Percentiles rank a stretch among this genome's conserved stretches.
These are phyloP conservation scores for Kuschelorhynchus macadamiae DNA, from an alignment of 2,888 invertebrate species.

Conservation along the genomic window DNA sequence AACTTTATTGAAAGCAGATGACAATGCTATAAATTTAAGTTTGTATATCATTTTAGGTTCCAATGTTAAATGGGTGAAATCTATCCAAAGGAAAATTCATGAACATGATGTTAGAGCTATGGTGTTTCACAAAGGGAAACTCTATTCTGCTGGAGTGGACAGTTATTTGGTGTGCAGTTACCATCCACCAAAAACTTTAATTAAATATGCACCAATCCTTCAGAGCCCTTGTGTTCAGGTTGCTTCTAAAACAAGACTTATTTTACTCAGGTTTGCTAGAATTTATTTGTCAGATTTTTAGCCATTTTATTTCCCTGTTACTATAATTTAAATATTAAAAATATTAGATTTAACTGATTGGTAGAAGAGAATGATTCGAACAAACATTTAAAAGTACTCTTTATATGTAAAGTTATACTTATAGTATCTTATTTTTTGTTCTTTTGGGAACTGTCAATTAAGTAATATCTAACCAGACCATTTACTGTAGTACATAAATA, in stretches of 20 bases:
- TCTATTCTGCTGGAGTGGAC: slow-evolving; percentile 87
- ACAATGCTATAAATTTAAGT: no score
- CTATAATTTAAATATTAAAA: neutral
- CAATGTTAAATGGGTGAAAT: slow-evolving; percentile 85
- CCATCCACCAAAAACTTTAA: slow-evolving; percentile 77
- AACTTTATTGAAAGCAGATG: neutral
- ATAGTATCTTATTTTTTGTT: no score
- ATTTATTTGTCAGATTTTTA: no score
- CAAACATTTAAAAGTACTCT: no score
- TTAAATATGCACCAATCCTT: slow-evolving; percentile 81
- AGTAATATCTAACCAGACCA: no score
- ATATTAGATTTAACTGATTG: no score
- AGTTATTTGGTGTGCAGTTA: slow-evolving; percentile 83
- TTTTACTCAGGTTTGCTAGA: slow-evolving; percentile 43
- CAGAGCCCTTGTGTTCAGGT: slow-evolving; percentile 74
- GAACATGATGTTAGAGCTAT: slow-evolving; percentile 87
- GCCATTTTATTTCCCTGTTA: neutral
- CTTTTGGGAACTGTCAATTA: no score
- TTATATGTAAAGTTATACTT: no score
- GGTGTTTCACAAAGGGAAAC: slow-evolving; percentile 74
- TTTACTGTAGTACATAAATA: no score
- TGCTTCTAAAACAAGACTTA: slow-evolving; percentile 68
- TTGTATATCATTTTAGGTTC: slow-evolving; percentile 53
- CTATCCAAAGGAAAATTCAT: slow-evolving; percentile 84
- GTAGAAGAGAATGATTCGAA: no score